Evolutionary conservation across 1,140 invertebrate genomes (phyloP).

Genomic region (Nebria ingens): DNA sequence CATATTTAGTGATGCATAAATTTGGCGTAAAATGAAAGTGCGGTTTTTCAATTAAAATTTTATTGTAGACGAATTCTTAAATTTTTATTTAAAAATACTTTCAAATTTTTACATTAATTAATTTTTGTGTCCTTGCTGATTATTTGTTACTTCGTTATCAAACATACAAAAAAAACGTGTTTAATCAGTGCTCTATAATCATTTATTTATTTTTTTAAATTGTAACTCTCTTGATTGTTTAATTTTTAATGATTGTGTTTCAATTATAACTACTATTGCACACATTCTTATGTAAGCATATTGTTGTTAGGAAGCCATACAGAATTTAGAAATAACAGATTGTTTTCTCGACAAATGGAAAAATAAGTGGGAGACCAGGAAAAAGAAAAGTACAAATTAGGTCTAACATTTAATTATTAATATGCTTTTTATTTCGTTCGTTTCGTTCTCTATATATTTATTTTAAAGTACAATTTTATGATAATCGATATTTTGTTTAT

Average conservation of each 20-base stretch:
- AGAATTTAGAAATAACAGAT: conserved; percentile 22
- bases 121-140: too few species aligned
- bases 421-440: neutral
- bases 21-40: too few species aligned
- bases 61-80: too few species aligned
- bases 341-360: conserved; percentile 22
- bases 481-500: neutral
- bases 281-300: neutral
- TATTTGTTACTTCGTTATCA: too few species aligned
- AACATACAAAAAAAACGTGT: too few species aligned
- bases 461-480: conserved; percentile 3
- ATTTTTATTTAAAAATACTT: too few species aligned
- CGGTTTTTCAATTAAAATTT: too few species aligned
- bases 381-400: conserved; percentile 16
- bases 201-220: too few species aligned
- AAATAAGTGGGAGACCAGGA: conserved; percentile 31
- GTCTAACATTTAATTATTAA: conserved; percentile 17
- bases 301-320: conserved; percentile 17
- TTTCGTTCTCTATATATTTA: conserved; percentile 9
- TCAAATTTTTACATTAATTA: too few species aligned
- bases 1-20: too few species aligned
- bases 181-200: too few species aligned
- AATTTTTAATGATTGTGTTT: neutral
- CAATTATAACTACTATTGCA: conserved; percentile 4
- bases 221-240: too few species aligned